Evolutionary conservation across 2,888 invertebrate species (phyloP).

Genomic region (Habroteleia sp.): DNA sequence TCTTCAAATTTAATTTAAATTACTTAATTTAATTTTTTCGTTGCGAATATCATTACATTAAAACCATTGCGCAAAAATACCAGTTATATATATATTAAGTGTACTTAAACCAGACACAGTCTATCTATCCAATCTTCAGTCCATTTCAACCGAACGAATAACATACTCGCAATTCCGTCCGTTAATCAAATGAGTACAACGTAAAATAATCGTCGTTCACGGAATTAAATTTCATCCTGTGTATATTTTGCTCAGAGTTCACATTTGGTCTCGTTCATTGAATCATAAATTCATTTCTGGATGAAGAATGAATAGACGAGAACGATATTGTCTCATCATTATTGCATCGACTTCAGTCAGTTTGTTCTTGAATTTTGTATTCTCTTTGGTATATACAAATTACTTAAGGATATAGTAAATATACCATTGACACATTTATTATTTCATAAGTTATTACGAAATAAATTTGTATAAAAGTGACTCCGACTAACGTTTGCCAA

Average conservation of each 20-base stretch:
- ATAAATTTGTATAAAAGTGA: too few relatives aligned
- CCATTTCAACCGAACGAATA: conserved; percentile 17
- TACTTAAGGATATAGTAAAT: too few relatives aligned
- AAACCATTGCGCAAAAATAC: not conserved
- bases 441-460: too few relatives aligned
- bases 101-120: conserved; percentile 1
- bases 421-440: too few relatives aligned
- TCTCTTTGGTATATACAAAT: too few relatives aligned
- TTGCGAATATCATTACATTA: not conserved
- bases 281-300: conserved; percentile 50
- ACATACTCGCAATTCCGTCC: conserved; percentile 32
- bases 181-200: conserved; percentile 52
- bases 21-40: conserved; percentile 1
- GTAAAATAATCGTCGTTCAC: conserved; percentile 51
- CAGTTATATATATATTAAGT: not conserved
- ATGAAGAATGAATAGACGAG: conserved; percentile 23
- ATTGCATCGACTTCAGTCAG: too few relatives aligned
- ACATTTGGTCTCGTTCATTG: conserved; percentile 48
- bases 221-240: conserved; percentile 50
- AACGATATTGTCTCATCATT: conserved; percentile 9
- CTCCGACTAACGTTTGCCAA: too few relatives aligned
- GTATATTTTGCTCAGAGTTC: conserved; percentile 33
- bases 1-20: too few relatives aligned
- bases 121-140: conserved; percentile 21
- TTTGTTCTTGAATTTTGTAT: too few relatives aligned